A percentile compares a stretch with the other conserved stretches of the same genome.
Evolutionary conservation across 2,888 invertebrate genomes (phyloP).

Genomic region (Tachina fera): DNA sequence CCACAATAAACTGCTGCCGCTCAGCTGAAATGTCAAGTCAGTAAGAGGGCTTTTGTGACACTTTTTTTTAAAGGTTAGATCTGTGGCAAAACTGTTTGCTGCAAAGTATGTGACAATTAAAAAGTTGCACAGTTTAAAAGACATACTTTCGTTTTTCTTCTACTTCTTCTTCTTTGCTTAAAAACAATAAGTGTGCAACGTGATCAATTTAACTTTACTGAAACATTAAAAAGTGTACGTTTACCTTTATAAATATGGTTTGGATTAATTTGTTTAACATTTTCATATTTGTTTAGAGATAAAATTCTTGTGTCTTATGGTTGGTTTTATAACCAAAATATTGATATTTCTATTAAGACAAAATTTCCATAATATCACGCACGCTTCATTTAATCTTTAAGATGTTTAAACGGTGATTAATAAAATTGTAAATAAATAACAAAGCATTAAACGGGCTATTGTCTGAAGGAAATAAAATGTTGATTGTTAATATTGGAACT

Average conservation of each 20-base stretch:
- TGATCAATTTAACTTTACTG: conserved; percentile 53
- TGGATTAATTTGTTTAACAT: not conserved
- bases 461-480: no score
- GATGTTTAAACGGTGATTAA: conserved; percentile 44
- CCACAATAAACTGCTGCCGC: conserved; percentile 84
- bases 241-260: conserved; percentile 65
- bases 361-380: conserved; percentile 63
- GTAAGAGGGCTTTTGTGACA: conserved; percentile 76
- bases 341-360: not conserved
- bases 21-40: conserved; percentile 80
- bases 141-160: conserved; percentile 13
- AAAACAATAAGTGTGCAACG: not conserved
- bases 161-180: not conserved
- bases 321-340: not conserved
- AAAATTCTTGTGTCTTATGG: conserved; percentile 5
- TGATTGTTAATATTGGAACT: no score
- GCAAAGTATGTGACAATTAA: conserved; percentile 35
- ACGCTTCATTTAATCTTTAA: conserved; percentile 55
- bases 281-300: not conserved
- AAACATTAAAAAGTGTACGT: conserved; percentile 48
- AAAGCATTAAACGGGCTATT: not conserved
- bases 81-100: conserved; percentile 13
- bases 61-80: conserved; percentile 68
- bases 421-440: conserved; percentile 5
- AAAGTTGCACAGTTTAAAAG: conserved; percentile 21